Evolutionary conservation across 2,797 vertebrate species (phyloP).

Genomic region (Gadopsis bispinosus): DNA sequence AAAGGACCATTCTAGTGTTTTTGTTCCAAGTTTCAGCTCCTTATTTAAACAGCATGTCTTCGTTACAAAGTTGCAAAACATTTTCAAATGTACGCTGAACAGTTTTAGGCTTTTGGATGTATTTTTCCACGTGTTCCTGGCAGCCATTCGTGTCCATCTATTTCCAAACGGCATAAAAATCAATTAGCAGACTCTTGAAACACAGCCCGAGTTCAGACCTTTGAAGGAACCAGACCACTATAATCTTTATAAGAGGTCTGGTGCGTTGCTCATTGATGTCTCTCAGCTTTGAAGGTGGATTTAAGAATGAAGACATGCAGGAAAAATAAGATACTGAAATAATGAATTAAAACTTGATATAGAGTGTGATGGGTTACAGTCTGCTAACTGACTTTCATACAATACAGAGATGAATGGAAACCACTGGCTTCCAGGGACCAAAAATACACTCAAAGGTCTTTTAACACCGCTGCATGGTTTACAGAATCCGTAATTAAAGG

Average conservation of each 20-base stretch:
- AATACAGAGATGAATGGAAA: constrained; percentile 4
- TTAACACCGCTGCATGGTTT: background rate
- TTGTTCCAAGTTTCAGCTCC: background rate
- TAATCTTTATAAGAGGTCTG: too few relatives aligned
- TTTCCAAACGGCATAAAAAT: too few relatives aligned
- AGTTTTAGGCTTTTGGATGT: too few relatives aligned
- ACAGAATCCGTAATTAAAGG: constrained; percentile 5
- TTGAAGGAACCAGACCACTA: too few relatives aligned
- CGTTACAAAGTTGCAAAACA: background rate
- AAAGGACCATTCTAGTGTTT: background rate
- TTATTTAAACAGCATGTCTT: background rate
- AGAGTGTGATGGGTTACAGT: constrained; percentile 1
- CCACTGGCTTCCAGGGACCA: background rate
- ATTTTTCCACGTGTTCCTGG: too few relatives aligned
- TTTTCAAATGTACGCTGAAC: constrained; percentile 2
- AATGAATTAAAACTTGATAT: background rate
- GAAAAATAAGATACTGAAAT: too few relatives aligned
- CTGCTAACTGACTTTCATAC: background rate
- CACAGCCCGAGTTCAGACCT: too few relatives aligned
- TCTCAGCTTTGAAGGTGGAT: too few relatives aligned
- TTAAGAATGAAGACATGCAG: too few relatives aligned
- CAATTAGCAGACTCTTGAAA: too few relatives aligned
- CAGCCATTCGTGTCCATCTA: too few relatives aligned
- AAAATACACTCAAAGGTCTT: background rate
- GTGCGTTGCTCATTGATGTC: too few relatives aligned